Conservation (phyloP, 1,140 invertebrate species). For the Diorhabda sublineata region DNA sequence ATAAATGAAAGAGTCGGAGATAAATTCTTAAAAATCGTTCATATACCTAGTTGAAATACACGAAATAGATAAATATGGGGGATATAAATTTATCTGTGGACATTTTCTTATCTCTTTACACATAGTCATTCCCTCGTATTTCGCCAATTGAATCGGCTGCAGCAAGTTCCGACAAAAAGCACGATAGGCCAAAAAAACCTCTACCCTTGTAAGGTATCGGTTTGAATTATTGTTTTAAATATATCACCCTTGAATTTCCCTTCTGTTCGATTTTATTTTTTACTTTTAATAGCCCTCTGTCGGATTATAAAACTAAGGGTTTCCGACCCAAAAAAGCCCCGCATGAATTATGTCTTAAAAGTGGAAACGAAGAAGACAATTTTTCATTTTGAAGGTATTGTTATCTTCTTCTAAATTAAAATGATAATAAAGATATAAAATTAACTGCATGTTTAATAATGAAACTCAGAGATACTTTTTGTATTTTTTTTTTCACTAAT, state of each 20-base stretch:
- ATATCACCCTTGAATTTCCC: conserved; percentile 17
- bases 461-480: too few relatives aligned
- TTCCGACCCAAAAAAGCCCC: conserved; percentile 11
- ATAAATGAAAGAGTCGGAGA: too few relatives aligned
- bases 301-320: conserved; percentile 21
- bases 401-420: background rate
- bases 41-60: too few relatives aligned
- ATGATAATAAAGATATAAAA: too few relatives aligned
- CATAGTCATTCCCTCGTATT: background rate
- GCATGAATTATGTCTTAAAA: conserved; percentile 15
- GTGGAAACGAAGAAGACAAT: conserved; percentile 6
- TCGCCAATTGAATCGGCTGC: background rate
- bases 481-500: too few relatives aligned
- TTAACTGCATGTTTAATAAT: too few relatives aligned
- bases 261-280: conserved; percentile 22
- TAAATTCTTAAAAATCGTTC: too few relatives aligned
- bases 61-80: too few relatives aligned
- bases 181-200: background rate
- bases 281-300: conserved; percentile 18
- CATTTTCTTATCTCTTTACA: too few relatives aligned
- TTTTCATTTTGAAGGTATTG: conserved; percentile 4
- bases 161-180: background rate
- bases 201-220: conserved; percentile 21
- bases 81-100: too few relatives aligned
- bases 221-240: conserved; percentile 22